Percentiles rank a stretch among this genome's conserved stretches.
Conservation (phyloP, 2,888 invertebrate genomes). For the Trissolcus brochymenae region DNA sequence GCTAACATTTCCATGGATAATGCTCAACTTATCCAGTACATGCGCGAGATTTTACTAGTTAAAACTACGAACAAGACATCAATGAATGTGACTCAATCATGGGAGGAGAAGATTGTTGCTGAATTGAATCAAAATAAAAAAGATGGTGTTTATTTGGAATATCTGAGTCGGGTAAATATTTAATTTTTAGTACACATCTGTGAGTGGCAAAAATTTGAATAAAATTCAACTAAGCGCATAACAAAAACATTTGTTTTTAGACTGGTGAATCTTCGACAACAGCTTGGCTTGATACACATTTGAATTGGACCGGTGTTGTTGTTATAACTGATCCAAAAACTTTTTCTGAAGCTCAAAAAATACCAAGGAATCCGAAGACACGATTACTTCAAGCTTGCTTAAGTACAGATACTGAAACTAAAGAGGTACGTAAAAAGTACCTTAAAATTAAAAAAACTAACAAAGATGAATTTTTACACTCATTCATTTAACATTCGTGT, state of each 20-base stretch:
- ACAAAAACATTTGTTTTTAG: slow-evolving; percentile 70
- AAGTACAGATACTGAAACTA: slow-evolving; percentile 85
- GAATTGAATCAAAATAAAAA: slow-evolving; percentile 76
- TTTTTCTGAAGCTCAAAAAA: slow-evolving; percentile 81
- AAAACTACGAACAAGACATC: slow-evolving; percentile 70
- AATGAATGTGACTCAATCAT: slow-evolving; percentile 74
- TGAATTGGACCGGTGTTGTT: slow-evolving; percentile 86
- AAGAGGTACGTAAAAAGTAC: slow-evolving; percentile 78
- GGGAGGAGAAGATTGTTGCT: slow-evolving; percentile 77
- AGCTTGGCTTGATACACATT: slow-evolving; percentile 83
- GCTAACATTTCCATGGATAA: slow-evolving; percentile 84
- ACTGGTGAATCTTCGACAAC: slow-evolving; percentile 85
- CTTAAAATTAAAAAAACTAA: neutral
- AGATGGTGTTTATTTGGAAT: slow-evolving; percentile 72
- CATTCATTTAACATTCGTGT: slow-evolving; percentile 16
- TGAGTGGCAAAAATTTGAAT: too few relatives aligned
- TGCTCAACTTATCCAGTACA: slow-evolving; percentile 84
- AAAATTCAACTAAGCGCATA: too few relatives aligned
- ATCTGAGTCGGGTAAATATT: slow-evolving; percentile 69
- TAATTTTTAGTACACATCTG: too few relatives aligned
- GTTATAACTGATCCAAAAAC: slow-evolving; percentile 88
- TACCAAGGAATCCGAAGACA: slow-evolving; percentile 76
- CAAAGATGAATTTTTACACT: neutral
- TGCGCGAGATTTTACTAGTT: slow-evolving; percentile 83
- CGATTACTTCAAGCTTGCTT: slow-evolving; percentile 87